Base-by-base conservation (phyloP, 2,888 invertebrate genomes). In the Phaonia tiefii region DNA sequence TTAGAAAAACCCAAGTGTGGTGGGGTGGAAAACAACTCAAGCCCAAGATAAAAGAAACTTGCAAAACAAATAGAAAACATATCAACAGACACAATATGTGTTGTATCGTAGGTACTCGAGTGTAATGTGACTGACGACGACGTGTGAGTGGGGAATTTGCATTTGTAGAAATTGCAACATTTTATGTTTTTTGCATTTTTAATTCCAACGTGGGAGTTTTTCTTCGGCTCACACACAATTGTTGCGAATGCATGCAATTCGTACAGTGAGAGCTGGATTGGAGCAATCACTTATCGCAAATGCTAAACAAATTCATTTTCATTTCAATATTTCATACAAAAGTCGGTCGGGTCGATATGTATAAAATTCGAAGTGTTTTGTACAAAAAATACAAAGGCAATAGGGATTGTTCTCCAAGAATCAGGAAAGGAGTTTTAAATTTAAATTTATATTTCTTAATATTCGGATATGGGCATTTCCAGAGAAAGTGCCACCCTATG, bases 201-300 rank as follows among this genome's bases (percentile, higher is more conserved):
- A 8, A 3, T 44, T 49, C 54, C 75, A 81, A 81, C 78, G 81
- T 81, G 81, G 81, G 81, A 81, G 81, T 81, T 78, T 63, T 81
- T 58, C 71, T 77, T 65, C 17, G 31, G 15, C 31, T 15, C 60
- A 63, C 39, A 63, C 60, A 60, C 60, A 20, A 22, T 22, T 42
- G 42, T 42, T 20, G 63, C 39, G n/a, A 42, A 54, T 22, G 54
- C 22, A 51, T 1, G 10, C 20, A 49, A 15, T 5, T 49, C 31
- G 31, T 31, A 31, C 31, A 31, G 31, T 31, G 8, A 31, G 8
- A 31, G 31, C 3, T 31, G 4, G 31, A 31, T 31, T 51, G 1
- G 13, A 51, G 51, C 51, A 20, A 17, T 22, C n/a, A n/a, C n/a
- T n/a, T n/a, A n/a, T n/a, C n/a, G n/a, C n/a, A n/a, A n/a, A n/a